phyloP scores from a whole-genome alignment of 1,140 invertebrate genomes.

The Schlechtendalia chinensis region DNA sequence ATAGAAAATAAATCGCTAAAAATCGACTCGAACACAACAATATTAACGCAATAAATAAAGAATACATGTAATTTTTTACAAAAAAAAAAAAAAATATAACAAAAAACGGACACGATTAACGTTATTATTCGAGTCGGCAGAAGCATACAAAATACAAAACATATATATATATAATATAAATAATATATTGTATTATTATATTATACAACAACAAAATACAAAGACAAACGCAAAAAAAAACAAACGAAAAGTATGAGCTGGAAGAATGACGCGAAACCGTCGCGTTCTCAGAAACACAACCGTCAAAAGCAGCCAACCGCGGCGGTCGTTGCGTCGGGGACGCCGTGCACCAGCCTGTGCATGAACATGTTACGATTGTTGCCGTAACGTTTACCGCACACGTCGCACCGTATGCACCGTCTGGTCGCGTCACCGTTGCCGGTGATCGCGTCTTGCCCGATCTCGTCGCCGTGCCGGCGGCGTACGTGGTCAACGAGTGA shows the following conservation, averaged over 20 bases:
- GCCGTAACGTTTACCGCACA: neutral
- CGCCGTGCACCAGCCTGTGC: neutral
- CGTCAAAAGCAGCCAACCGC: too few species aligned
- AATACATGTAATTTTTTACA: too few species aligned
- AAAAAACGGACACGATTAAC: neutral
- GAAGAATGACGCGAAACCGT: too few species aligned
- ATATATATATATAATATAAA: too few species aligned
- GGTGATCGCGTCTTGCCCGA: neutral
- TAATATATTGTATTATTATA: too few species aligned
- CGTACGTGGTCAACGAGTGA: neutral
- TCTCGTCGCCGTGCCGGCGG: neutral
- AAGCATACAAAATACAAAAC: too few species aligned
- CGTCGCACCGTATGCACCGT: neutral
- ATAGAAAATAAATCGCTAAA: neutral
- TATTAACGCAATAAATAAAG: neutral
- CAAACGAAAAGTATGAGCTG: neutral
- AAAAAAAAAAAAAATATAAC: too few species aligned
- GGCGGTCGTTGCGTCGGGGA: too few species aligned
- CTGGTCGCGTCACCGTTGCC: neutral
- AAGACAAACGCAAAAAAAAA: too few species aligned
- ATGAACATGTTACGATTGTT: neutral
- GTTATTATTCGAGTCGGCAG: too few species aligned
- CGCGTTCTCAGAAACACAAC: too few species aligned
- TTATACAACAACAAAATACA: too few species aligned
- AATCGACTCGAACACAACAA: neutral